Percentiles rank a stretch among this genome's conserved stretches.
These are phyloP conservation scores for Diadumene lineata DNA, from an alignment of 92 coral and sea anemone species.

Conservation along the genomic window DNA sequence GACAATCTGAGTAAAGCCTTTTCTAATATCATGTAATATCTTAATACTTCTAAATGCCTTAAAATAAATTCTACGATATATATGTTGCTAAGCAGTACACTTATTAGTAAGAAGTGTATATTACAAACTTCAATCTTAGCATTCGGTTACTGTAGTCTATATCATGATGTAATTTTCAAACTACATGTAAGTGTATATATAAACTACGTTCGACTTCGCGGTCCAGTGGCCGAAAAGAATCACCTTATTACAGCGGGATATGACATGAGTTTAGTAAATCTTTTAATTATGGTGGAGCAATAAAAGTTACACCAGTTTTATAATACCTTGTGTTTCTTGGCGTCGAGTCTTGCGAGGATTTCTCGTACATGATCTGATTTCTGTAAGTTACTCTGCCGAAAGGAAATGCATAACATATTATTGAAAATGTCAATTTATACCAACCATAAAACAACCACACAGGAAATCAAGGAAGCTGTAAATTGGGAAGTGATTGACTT, in stretches of 20 bases:
- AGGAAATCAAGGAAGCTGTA: too few relatives aligned
- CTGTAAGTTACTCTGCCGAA: not conserved
- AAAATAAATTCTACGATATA: not conserved
- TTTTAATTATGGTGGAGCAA: not conserved
- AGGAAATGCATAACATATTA: not conserved
- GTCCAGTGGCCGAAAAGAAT: not conserved
- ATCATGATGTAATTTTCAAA: too few relatives aligned
- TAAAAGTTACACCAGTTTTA: constrained; percentile 1
- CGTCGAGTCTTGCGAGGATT: constrained; percentile 64
- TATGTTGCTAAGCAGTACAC: not conserved
- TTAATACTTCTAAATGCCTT: constrained; percentile 1
- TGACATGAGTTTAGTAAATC: not conserved
- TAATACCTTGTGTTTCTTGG: constrained; percentile 72
- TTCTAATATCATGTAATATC: too few relatives aligned
- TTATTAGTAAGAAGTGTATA: not conserved
- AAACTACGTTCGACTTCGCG: not conserved
- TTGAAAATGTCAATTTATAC: too few relatives aligned
- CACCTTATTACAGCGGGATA: not conserved
- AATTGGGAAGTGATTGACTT: not conserved
- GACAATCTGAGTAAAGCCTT: too few relatives aligned
- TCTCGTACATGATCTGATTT: constrained; percentile 64
- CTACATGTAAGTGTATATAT: too few relatives aligned
- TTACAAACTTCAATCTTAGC: too few relatives aligned
- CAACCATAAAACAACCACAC: too few relatives aligned
- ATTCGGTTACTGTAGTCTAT: too few relatives aligned